A percentile compares a stretch with the other conserved stretches of the same genome.
These are phyloP conservation scores for Synodontis membranacea DNA, from an alignment of 2,113 vertebrate species.

Conservation along the genomic window DNA sequence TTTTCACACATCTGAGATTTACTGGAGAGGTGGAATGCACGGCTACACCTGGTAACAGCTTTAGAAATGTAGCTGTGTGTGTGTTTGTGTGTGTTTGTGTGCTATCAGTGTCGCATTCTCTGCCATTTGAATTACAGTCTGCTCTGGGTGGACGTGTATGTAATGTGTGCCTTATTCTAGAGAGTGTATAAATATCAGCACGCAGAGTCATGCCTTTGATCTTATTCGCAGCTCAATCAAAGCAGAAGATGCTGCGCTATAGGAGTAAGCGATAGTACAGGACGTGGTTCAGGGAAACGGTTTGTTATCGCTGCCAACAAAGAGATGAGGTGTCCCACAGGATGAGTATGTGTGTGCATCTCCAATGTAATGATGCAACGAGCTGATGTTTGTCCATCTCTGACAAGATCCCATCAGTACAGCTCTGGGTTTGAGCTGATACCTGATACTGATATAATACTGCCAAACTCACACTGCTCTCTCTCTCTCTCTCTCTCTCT, in stretches of 20 bases:
- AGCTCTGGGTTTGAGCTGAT: neutral
- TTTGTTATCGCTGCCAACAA: neutral
- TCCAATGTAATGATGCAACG: neutral
- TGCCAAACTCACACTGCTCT: neutral
- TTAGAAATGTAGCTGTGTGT: neutral
- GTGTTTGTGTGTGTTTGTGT: neutral
- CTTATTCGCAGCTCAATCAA: neutral
- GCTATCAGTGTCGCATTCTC: slow-evolving; percentile 25
- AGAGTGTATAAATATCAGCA: neutral
- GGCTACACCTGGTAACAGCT: neutral
- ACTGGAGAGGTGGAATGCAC: neutral
- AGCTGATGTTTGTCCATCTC: neutral
- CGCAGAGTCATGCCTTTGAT: neutral
- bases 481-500: neutral
- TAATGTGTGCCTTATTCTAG: neutral
- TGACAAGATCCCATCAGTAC: neutral
- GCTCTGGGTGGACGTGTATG: neutral
- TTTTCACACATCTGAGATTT: neutral
- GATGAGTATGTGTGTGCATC: neutral
- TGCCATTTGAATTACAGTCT: neutral
- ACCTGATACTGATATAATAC: neutral
- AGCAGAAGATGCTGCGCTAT: neutral
- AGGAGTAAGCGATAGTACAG: no score
- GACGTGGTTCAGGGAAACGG: neutral
- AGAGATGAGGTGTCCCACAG: neutral